phyloP scores from a whole-genome alignment of 2,888 invertebrate genomes.

The Patella depressa region DNA sequence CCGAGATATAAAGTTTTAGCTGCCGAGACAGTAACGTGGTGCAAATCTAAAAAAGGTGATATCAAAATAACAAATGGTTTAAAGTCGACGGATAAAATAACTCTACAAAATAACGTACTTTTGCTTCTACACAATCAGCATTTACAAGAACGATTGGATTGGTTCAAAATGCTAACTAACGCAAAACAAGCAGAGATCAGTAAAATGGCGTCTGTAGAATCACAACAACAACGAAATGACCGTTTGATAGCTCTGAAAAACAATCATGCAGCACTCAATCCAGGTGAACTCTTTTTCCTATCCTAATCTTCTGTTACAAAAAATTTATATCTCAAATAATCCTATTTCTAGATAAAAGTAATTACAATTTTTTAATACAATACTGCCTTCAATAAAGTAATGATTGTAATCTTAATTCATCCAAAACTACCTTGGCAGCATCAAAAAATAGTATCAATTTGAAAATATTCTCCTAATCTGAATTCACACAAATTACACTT shows the following conservation, averaged over 20 bases:
- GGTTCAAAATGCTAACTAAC: slow-evolving; percentile 44
- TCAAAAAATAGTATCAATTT: too few species aligned
- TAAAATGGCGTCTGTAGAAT: slow-evolving; percentile 42
- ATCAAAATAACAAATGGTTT: background rate
- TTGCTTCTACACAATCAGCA: slow-evolving; percentile 53
- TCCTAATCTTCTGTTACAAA: background rate
- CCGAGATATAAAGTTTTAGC: slow-evolving; percentile 39
- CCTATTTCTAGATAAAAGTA: too few species aligned
- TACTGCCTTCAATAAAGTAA: too few species aligned
- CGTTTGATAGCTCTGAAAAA: slow-evolving; percentile 45
- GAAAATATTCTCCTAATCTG: too few species aligned
- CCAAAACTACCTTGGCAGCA: too few species aligned
- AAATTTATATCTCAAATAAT: too few species aligned
- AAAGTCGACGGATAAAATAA: background rate
- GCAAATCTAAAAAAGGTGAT: background rate
- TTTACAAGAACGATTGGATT: slow-evolving; percentile 47
- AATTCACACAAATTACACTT: too few species aligned
- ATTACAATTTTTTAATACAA: too few species aligned
- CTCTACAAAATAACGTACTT: slow-evolving; percentile 44
- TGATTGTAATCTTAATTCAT: too few species aligned
- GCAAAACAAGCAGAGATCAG: slow-evolving; percentile 36
- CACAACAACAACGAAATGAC: slow-evolving; percentile 52
- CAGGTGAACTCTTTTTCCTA: slow-evolving; percentile 20
- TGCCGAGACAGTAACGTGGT: background rate
- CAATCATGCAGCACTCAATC: slow-evolving; percentile 24